Evolutionary conservation across 2,888 invertebrate genomes (phyloP).

Genomic region (Sylvicola cinctus): DNA sequence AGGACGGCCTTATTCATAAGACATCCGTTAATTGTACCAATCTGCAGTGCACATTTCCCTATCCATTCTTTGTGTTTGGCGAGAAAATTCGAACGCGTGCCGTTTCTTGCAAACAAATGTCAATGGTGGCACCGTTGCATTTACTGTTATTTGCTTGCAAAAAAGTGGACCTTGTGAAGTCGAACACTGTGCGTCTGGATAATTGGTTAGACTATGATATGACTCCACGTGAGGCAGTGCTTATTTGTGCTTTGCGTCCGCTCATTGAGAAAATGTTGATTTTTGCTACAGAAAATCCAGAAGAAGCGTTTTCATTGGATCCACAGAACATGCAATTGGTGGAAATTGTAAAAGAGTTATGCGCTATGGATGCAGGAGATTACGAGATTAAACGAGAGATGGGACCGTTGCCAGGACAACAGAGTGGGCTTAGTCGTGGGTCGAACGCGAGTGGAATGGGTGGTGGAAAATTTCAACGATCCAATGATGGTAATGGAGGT

Average conservation of each 20-base stretch:
- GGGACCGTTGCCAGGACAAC: conserved; percentile 14
- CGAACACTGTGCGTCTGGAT: conserved; percentile 61
- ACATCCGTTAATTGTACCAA: conserved; percentile 89
- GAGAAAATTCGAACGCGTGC: conserved; percentile 94
- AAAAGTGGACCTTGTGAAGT: conserved; percentile 36
- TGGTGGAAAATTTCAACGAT: conserved; percentile 6
- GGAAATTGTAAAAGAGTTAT: conserved; percentile 48
- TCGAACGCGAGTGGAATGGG: conserved; percentile 4
- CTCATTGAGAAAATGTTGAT: conserved; percentile 72
- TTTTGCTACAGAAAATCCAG: conserved; percentile 59
- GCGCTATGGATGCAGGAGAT: conserved; percentile 57
- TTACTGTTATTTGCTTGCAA: conserved; percentile 81
- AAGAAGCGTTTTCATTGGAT: conserved; percentile 37
- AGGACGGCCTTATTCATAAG: conserved; percentile 87
- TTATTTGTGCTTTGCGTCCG: conserved; percentile 69
- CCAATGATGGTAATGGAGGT: conserved; percentile 12
- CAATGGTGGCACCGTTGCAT: conserved; percentile 89
- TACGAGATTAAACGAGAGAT: conserved; percentile 37
- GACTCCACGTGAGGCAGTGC: conserved; percentile 54
- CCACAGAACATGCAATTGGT: conserved; percentile 31
- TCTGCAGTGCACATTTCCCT: conserved; percentile 63
- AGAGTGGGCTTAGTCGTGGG: background rate
- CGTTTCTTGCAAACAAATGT: conserved; percentile 89
- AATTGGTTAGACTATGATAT: conserved; percentile 88
- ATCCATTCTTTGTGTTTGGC: conserved; percentile 93